A percentile compares a stretch with the other conserved stretches of the same genome.
Conservation (phyloP, 2,797 vertebrate genomes). For the Chloroceryle inda region DNA sequence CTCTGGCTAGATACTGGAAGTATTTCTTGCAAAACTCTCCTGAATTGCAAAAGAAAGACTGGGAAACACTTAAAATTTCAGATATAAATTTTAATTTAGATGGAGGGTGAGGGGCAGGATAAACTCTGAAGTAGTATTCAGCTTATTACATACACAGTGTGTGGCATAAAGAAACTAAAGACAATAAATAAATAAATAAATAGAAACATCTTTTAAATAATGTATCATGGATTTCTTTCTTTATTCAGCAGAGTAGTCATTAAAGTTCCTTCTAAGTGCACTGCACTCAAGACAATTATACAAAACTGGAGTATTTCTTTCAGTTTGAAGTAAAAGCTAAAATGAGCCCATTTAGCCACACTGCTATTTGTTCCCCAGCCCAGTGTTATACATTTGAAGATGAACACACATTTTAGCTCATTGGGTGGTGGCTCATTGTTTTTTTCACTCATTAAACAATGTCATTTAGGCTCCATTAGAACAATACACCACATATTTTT, state of each 20-base stretch:
- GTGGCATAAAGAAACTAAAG: neutral
- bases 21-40: neutral
- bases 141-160: neutral
- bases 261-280: neutral
- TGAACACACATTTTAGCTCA: neutral
- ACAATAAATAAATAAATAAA: neutral
- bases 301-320: neutral
- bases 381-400: neutral
- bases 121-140: neutral
- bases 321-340: neutral
- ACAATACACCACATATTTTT: neutral
- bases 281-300: neutral
- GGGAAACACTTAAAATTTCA: neutral
- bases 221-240: neutral
- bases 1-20: neutral
- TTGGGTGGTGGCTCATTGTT: neutral
- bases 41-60: neutral
- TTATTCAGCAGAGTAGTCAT: neutral
- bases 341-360: neutral
- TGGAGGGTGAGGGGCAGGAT: fast-evolving
- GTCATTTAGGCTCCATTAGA: neutral
- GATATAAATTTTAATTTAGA: neutral
- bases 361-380: neutral
- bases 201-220: neutral
- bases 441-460: neutral